Conservation (phyloP, 2,113 vertebrate species). For the Marcusenius ussheri region DNA sequence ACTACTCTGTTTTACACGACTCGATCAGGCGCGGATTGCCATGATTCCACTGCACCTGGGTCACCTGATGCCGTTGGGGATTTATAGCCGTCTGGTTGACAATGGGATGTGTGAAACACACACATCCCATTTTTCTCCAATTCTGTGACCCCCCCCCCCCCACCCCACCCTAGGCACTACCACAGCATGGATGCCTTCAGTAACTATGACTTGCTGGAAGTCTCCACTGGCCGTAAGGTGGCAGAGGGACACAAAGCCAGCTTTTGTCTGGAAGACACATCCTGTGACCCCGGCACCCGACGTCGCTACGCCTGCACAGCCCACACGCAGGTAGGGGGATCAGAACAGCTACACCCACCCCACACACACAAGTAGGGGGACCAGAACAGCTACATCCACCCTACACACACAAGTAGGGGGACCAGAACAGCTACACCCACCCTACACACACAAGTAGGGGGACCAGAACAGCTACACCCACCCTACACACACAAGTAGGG, state of each 20-base stretch:
- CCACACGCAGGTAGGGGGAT: constrained; percentile 54
- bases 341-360: constrained; percentile 40
- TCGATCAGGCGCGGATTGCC: neutral
- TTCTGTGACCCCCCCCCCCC: neutral
- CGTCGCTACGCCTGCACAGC: constrained; percentile 70
- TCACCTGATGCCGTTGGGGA: neutral
- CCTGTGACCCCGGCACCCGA: constrained; percentile 61
- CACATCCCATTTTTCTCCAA: neutral
- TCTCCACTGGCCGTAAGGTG: constrained; percentile 53
- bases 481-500: constrained; percentile 59
- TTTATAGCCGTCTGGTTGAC: too few species aligned
- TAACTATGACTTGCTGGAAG: constrained; percentile 70
- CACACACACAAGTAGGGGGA: constrained; percentile 56
- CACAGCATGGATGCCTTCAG: constrained; percentile 82
- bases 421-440: constrained; percentile 34
- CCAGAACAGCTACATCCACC: neutral
- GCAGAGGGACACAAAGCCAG: constrained; percentile 78
- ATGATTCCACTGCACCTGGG: neutral
- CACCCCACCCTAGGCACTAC: constrained; percentile 54
- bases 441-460: constrained; percentile 55
- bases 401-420: neutral
- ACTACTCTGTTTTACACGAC: too few species aligned
- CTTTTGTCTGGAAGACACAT: constrained; percentile 75
- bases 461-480: constrained; percentile 34
- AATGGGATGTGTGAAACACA: too few species aligned